Base-by-base conservation (phyloP, 2,113 vertebrate genomes). In the Paraplagusia blochii region DNA sequence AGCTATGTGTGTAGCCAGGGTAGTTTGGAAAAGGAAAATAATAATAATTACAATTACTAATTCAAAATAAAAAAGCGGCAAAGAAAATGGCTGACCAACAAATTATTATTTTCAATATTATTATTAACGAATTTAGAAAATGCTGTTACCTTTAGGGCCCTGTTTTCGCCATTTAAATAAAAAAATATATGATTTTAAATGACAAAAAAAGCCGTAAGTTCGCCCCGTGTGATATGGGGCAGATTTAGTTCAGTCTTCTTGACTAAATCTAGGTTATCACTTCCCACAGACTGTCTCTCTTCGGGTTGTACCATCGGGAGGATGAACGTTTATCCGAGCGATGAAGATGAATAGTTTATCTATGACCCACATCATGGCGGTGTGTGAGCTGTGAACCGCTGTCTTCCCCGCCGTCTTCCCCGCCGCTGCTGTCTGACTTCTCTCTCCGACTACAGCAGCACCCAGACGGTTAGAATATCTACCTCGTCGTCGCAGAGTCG, bases 351-450 rank as follows among this genome's bases (percentile, higher is more conserved):
- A 85, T 76, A 45, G 65, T 81, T 82, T 77, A 80, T 85, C 67
- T 13, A 3, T 85, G 87, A 85, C 82, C 87, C 87, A 87, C 73
- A 80, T 87, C 77, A 69, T 63, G 78, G 69, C 76, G 79, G 53
- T 53, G 66, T 53, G 33, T 68, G n/a, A 46, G 65, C 61, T 64
- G 65, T 33, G 16, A 40, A 54, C 6, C 67, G 43, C 46, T 63
- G 56, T 53, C 45, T 73, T 48, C 49, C 8, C 48, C 40, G 49
- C 67, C 43, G 55, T 39, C 16, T 0, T 1, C 51, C 3, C 47
- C 44, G 22, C 61, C 53, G 66, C 44, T 67, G 50, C 58, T 63
- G 66, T 16, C 64, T 29, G 34, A 11, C 57, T 40, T 40, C 9
- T 40, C 38, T 40, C 10, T 13, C 38, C 38, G 38, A 13, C 9